Conservation (phyloP, 1,140 invertebrate genomes). For the Drosophila serrata region DNA sequence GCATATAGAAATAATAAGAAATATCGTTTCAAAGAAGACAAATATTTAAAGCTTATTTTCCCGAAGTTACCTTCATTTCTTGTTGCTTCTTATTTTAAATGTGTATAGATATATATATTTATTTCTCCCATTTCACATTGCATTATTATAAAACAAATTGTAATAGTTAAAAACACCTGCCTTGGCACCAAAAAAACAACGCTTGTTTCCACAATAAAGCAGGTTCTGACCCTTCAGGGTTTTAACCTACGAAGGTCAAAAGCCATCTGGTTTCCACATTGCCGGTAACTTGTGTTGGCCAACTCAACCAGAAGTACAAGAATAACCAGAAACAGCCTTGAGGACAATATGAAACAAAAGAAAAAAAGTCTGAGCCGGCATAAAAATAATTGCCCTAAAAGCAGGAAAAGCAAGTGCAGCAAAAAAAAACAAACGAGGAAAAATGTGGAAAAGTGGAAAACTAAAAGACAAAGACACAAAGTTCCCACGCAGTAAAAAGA, state of each 20-base stretch:
- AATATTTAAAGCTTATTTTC: no score
- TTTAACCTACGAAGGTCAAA: constrained; percentile 42
- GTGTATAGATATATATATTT: no score
- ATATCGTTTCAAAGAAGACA: no score
- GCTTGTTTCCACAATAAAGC: constrained; percentile 34
- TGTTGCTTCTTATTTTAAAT: no score
- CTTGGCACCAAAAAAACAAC: constrained; percentile 14
- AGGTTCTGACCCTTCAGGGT: constrained; percentile 7
- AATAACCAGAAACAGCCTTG: constrained; percentile 52
- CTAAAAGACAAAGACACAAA: constrained; percentile 25
- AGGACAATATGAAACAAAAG: constrained; percentile 19
- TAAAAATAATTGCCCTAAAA: constrained; percentile 51
- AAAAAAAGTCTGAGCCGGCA: constrained; percentile 12
- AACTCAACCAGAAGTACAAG: constrained; percentile 46
- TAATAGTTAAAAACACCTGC: not conserved
- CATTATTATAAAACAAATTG: not conserved
- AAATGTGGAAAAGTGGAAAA: constrained; percentile 32
- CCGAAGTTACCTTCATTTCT: no score
- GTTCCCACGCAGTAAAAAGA: constrained; percentile 35
- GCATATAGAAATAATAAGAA: no score
- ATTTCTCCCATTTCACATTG: not conserved
- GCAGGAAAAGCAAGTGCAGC: constrained; percentile 45
- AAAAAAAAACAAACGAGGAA: constrained; percentile 1
- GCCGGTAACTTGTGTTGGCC: constrained; percentile 25
- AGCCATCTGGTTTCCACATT: constrained; percentile 34